phyloP scores from a whole-genome alignment of 2,797 vertebrate genomes.

The Sebastes matsubarae region DNA sequence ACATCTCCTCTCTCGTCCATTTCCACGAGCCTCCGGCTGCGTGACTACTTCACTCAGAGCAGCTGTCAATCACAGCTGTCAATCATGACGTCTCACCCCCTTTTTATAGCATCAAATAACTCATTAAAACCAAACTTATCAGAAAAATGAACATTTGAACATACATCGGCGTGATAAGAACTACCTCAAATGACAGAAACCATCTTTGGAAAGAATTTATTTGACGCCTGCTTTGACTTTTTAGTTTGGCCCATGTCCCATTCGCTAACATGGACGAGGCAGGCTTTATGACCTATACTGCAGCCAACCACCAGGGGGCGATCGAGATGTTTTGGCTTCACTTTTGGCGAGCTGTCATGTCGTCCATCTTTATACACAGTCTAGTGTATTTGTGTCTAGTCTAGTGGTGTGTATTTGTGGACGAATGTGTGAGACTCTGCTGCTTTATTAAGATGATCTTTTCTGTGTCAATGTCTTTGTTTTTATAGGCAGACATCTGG shows the following conservation, averaged over 20 bases:
- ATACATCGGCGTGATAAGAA: too few relatives aligned
- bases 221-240: not conserved
- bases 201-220: too few relatives aligned
- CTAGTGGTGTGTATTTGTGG: not conserved
- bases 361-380: too few relatives aligned
- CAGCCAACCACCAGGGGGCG: not conserved
- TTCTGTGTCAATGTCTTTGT: constrained; percentile 22
- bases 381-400: too few relatives aligned
- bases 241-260: not conserved
- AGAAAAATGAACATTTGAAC: too few relatives aligned
- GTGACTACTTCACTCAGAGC: too few relatives aligned
- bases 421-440: not conserved
- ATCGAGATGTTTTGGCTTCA: not conserved
- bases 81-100: too few relatives aligned
- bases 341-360: not conserved
- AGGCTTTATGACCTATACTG: not conserved
- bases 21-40: too few relatives aligned
- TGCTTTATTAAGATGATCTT: not conserved
- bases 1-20: not conserved
- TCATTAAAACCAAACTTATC: too few relatives aligned
- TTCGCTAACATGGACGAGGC: accelerated
- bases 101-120: too few relatives aligned
- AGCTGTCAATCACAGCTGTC: too few relatives aligned
- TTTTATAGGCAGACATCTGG: constrained; percentile 96
- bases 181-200: too few relatives aligned